A percentile compares a stretch with the other conserved stretches of the same genome.
Evolutionary conservation across 2,113 vertebrate species (phyloP).

Genomic region (Heterocephalus glaber): DNA sequence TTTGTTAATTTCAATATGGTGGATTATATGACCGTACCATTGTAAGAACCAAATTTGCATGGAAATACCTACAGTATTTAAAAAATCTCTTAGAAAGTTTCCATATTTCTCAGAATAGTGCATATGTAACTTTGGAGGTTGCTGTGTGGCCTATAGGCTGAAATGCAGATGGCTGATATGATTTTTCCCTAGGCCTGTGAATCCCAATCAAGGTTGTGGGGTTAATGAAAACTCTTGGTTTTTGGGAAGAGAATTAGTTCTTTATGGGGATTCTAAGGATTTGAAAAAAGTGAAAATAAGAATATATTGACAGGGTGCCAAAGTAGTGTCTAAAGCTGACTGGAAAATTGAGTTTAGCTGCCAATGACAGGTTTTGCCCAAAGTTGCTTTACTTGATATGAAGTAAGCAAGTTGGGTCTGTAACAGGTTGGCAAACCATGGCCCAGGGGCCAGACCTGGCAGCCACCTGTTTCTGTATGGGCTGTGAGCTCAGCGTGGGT

Average conservation of each 20-base stretch:
- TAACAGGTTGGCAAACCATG: background rate
- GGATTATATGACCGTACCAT: background rate
- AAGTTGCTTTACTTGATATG: slow-evolving; percentile 53
- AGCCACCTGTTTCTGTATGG: background rate
- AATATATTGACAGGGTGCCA: background rate
- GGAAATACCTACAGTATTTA: background rate
- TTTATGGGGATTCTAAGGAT: slow-evolving; percentile 39
- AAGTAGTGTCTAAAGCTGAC: slow-evolving; percentile 6
- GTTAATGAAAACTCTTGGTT: slow-evolving; percentile 37
- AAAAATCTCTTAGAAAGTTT: background rate
- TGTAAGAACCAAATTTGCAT: slow-evolving; percentile 10
- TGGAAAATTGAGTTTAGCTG: slow-evolving; percentile 52
- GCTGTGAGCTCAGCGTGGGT: background rate
- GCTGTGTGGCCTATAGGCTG: background rate
- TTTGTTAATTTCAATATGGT: slow-evolving; percentile 66
- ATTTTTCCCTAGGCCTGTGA: background rate
- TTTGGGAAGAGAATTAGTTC: slow-evolving; percentile 17
- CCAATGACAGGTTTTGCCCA: slow-evolving; percentile 50
- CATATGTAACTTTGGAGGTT: slow-evolving; percentile 25
- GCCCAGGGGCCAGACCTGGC: background rate
- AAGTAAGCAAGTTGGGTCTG: background rate
- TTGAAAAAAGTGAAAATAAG: background rate
- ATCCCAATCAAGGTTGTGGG: background rate
- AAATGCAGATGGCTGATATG: slow-evolving; percentile 3
- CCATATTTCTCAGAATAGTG: background rate